Evolutionary conservation across 2,797 vertebrate genomes (phyloP).

Genomic region (Manis javanica): DNA sequence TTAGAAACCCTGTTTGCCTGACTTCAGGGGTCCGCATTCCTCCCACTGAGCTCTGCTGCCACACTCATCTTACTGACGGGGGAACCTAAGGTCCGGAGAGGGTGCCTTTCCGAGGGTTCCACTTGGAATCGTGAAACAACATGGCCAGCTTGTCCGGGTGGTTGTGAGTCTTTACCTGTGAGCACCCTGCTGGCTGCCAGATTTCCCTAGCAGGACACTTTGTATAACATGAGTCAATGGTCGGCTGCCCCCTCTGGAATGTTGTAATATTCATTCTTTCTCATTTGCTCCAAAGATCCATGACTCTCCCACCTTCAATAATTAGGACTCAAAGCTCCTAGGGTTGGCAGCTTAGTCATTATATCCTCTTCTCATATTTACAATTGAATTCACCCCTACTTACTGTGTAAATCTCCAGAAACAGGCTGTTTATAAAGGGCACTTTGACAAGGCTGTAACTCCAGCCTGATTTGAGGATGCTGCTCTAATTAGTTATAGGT

Average conservation of each 20-base stretch:
- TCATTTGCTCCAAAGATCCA: not conserved
- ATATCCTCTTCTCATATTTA: slow-evolving; percentile 52
- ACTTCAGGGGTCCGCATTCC: not conserved
- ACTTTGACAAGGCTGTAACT: slow-evolving; percentile 45
- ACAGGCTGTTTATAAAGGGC: slow-evolving; percentile 50
- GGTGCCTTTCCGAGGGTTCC: not conserved
- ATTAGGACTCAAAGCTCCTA: not conserved
- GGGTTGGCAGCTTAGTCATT: not conserved
- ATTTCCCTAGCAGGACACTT: not conserved
- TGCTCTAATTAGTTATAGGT: slow-evolving; percentile 66
- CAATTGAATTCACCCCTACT: slow-evolving; percentile 73
- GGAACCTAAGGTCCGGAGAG: not conserved
- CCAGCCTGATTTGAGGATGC: slow-evolving; percentile 57
- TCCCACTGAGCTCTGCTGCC: not conserved
- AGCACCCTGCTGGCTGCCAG: not conserved
- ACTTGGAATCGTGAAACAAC: not conserved
- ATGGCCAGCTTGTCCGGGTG: not conserved
- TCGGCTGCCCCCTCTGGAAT: not conserved
- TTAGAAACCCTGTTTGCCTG: not conserved
- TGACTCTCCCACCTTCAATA: not conserved
- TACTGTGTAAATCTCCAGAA: slow-evolving; percentile 74
- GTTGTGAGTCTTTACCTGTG: not conserved
- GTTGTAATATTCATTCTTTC: not conserved
- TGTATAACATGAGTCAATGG: not conserved
- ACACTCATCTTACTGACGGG: not conserved